Evolutionary conservation across 1,140 invertebrate species (phyloP).

Genomic region (Drosophila ogumai): DNA sequence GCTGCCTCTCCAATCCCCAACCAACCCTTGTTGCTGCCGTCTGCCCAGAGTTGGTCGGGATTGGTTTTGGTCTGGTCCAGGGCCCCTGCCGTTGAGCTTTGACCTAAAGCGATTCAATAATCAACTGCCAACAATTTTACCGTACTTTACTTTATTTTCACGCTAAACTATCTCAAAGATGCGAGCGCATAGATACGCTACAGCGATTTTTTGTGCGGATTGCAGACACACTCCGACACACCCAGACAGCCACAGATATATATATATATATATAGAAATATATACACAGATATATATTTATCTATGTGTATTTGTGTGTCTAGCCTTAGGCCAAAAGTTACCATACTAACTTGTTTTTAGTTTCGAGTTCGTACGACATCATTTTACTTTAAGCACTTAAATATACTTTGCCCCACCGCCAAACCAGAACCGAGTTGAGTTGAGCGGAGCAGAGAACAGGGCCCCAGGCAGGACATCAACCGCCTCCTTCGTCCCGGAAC

Average conservation of each 20-base stretch:
- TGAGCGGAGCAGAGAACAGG: conserved; percentile 25
- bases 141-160: conserved; percentile 84
- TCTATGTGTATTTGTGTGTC: conserved; percentile 34
- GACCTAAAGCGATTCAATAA: conserved; percentile 84
- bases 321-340: conserved; percentile 82
- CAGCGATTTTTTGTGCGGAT: conserved; percentile 82
- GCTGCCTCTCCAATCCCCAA: conserved; percentile 16
- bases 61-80: conserved; percentile 36
- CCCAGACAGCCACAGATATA: conserved; percentile 28
- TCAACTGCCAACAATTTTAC: conserved; percentile 84
- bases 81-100: conserved; percentile 64
- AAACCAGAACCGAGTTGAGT: conserved; percentile 34
- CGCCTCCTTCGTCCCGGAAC: not conserved
- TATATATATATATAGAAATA: conserved; percentile 8
- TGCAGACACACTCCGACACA: conserved; percentile 63
- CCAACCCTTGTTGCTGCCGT: conserved; percentile 24
- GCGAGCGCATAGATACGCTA: conserved; percentile 82
- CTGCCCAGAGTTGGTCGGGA: conserved; percentile 38
- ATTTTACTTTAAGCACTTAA: conserved; percentile 85
- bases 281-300: conserved; percentile 9
- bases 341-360: conserved; percentile 84
- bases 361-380: conserved; percentile 84
- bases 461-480: conserved; percentile 36
- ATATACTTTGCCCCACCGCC: conserved; percentile 80
- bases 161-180: conserved; percentile 84